These are phyloP conservation scores for Percopsis transmontana DNA, from an alignment of 2,113 vertebrate species.

Conservation along the genomic window DNA sequence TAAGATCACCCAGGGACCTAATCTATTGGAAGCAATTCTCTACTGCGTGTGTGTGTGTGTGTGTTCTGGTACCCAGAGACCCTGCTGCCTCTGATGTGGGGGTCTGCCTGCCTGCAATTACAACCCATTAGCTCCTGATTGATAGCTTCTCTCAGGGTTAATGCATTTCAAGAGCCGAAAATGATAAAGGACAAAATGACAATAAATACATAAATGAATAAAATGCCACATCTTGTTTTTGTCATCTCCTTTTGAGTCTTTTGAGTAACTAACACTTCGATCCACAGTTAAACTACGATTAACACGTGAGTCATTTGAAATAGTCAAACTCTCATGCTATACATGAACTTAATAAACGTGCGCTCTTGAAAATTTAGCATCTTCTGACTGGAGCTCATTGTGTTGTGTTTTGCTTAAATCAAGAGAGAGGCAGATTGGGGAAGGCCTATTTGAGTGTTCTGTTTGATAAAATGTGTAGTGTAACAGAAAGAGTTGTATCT, in stretches of 20 bases:
- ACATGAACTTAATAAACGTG: too few relatives aligned
- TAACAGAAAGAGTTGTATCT: conserved; percentile 41
- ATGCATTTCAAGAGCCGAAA: conserved; percentile 60
- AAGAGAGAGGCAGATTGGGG: background rate
- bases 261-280: background rate
- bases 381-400: background rate
- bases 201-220: conserved; percentile 65
- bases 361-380: background rate
- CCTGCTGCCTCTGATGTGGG: conserved; percentile 43
- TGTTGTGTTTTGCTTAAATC: conserved; percentile 30
- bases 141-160: conserved; percentile 66
- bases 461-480: conserved; percentile 57
- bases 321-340: too few relatives aligned
- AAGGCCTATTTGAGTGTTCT: background rate
- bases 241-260: background rate
- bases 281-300: too few relatives aligned
- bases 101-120: conserved; percentile 62
- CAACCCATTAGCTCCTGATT: conserved; percentile 66
- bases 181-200: conserved; percentile 63
- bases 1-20: conserved; percentile 27
- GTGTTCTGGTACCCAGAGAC: conserved; percentile 15
- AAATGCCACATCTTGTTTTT: conserved; percentile 48
- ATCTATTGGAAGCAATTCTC: conserved; percentile 36
- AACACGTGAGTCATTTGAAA: too few relatives aligned
- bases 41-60: background rate